Evolutionary conservation across 2,888 invertebrate species (phyloP).

Genomic region (Acanthacorydalis orientalis): DNA sequence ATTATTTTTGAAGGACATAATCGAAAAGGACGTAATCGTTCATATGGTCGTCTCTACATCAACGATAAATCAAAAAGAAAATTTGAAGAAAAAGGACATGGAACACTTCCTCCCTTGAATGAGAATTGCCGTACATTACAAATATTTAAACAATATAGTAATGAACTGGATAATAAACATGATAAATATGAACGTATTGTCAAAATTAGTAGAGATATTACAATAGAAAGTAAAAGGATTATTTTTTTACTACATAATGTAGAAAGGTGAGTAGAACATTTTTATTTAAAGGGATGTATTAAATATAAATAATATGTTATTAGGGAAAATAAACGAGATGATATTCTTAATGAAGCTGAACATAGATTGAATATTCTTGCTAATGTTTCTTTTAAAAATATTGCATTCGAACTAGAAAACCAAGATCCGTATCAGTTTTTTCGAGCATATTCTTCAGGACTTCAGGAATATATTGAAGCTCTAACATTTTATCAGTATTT

Average conservation of each 20-base stretch:
- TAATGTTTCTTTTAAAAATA: slow-evolving; percentile 38
- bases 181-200: slow-evolving; percentile 71
- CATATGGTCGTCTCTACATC: neutral
- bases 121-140: slow-evolving; percentile 35
- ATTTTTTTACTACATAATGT: slow-evolving; percentile 73
- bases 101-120: slow-evolving; percentile 26
- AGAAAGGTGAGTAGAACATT: slow-evolving; percentile 17
- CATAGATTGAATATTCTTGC: slow-evolving; percentile 45
- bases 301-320: slow-evolving; percentile 7
- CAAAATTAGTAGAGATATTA: slow-evolving; percentile 67
- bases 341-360: slow-evolving; percentile 43
- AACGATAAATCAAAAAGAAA: slow-evolving; percentile 13
- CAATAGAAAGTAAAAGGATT: slow-evolving; percentile 78
- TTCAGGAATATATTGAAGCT: slow-evolving; percentile 80
- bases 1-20: neutral
- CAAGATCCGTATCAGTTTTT: slow-evolving; percentile 54
- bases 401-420: slow-evolving; percentile 55
- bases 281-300: neutral
- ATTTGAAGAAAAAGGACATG: slow-evolving; percentile 27
- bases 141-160: slow-evolving; percentile 45
- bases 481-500: slow-evolving; percentile 59
- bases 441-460: slow-evolving; percentile 45
- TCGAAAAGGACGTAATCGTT: neutral
- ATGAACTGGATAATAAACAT: slow-evolving; percentile 56
- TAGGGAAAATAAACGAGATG: slow-evolving; percentile 35